phyloP scores from a whole-genome alignment of 2,113 vertebrate genomes.

The Corythaeola cristata region DNA sequence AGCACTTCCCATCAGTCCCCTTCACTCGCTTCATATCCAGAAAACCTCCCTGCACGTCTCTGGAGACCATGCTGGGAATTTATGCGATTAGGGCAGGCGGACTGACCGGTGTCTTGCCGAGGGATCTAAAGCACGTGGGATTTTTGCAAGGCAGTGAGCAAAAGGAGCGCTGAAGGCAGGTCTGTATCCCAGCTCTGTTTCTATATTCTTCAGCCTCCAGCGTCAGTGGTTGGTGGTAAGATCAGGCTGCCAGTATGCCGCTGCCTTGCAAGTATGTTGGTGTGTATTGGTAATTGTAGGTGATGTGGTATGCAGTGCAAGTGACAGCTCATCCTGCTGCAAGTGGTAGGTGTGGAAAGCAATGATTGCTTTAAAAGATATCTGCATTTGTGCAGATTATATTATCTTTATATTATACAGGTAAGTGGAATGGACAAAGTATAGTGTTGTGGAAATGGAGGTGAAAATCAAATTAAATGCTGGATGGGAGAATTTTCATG shows the following conservation, averaged over 20 bases:
- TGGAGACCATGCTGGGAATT: not conserved
- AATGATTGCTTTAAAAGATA: not conserved
- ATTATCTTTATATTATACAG: not conserved
- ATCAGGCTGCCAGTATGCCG: not conserved
- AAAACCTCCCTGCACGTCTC: not conserved
- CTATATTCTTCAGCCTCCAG: not conserved
- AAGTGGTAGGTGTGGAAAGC: not conserved
- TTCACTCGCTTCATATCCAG: accelerated
- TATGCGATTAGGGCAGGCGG: not conserved
- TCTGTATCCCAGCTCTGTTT: not conserved
- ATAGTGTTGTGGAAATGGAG: not conserved
- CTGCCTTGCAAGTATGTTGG: not conserved
- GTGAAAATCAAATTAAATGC: not conserved
- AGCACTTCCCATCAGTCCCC: not conserved
- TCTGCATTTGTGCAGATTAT: not conserved
- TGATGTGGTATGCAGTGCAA: not conserved
- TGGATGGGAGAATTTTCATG: not conserved
- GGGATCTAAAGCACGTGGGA: not conserved
- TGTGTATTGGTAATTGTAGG: not conserved
- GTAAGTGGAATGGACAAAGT: not conserved
- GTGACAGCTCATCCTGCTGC: not conserved
- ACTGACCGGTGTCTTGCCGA: not conserved
- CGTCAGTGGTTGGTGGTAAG: not conserved
- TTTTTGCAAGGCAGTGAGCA: not conserved
- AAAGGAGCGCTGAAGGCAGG: not conserved